Evolutionary conservation across 2,797 vertebrate genomes (phyloP).

Genomic region (Morelia viridis): DNA sequence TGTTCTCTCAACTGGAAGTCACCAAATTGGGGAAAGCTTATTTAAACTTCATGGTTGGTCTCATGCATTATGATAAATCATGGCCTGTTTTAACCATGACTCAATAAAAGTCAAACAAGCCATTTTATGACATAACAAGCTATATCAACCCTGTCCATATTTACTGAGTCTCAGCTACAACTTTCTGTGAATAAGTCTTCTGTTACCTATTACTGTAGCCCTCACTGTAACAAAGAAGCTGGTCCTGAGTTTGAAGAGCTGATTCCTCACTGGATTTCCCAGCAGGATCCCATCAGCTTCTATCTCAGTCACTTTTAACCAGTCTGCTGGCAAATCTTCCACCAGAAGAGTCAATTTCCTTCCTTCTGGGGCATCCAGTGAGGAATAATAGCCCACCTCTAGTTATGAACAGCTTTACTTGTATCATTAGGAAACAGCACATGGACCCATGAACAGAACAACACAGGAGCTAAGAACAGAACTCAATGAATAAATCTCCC

Average conservation of each 20-base stretch:
- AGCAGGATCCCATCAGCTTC: not conserved
- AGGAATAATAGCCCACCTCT: not conserved
- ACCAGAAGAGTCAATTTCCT: not conserved
- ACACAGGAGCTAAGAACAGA: not conserved
- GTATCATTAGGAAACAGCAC: not conserved
- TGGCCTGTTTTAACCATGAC: not conserved
- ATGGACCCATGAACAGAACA: not conserved
- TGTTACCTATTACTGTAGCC: not conserved
- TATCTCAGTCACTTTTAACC: not conserved
- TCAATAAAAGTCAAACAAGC: not conserved
- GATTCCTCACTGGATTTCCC: not conserved
- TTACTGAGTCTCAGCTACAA: not conserved
- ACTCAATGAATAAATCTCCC: not conserved
- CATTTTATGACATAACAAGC: not conserved
- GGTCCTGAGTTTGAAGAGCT: not conserved
- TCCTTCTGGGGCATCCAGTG: not conserved
- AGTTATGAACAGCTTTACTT: not conserved
- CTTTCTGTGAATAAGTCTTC: not conserved
- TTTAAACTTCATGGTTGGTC: not conserved
- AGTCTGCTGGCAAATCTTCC: not conserved
- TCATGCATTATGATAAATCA: not conserved
- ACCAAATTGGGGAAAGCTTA: not conserved
- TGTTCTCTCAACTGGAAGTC: not conserved
- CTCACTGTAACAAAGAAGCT: not conserved
- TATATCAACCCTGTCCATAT: not conserved